Conservation (phyloP, 2,797 vertebrate genomes). For the Cetoscarus ocellatus region DNA sequence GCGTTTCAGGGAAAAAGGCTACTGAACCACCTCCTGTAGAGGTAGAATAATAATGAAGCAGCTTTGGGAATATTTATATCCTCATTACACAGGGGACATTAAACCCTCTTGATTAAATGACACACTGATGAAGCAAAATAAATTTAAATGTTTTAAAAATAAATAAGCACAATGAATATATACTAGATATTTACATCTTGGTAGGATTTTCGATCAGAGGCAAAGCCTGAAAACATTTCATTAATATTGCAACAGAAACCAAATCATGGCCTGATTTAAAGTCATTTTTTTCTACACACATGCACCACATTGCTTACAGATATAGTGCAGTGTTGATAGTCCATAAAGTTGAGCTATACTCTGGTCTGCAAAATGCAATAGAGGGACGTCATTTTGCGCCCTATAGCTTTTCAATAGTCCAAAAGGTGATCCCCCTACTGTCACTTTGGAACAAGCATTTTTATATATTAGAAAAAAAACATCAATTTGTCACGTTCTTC, state of each 20-base stretch:
- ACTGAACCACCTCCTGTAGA: conserved; percentile 29
- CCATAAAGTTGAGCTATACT: conserved; percentile 5
- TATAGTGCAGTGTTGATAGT: conserved; percentile 15
- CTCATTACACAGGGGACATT: conserved; percentile 10
- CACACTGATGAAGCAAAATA: conserved; percentile 19
- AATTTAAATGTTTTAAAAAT: conserved; percentile 40
- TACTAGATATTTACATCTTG: conserved; percentile 67
- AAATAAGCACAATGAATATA: conserved; percentile 40
- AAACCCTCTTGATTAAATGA: conserved; percentile 35
- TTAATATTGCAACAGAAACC: conserved; percentile 24
- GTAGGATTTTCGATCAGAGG: conserved; percentile 18
- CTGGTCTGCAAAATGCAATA: conserved; percentile 22
- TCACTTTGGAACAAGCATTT: not conserved
- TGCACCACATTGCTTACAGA: conserved; percentile 2
- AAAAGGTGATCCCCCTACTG: not conserved
- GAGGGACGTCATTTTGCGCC: conserved; percentile 1
- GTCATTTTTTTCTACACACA: conserved; percentile 4
- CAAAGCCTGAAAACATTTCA: conserved; percentile 18
- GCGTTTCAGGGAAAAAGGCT: conserved; percentile 10
- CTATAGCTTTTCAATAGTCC: conserved; percentile 1
- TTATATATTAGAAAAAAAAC: conserved; percentile 7
- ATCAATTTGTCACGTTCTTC: conserved; percentile 23
- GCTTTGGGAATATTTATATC: conserved; percentile 42
- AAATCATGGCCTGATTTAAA: conserved; percentile 20
- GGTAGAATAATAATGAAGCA: conserved; percentile 39